Percentiles rank a stretch among this genome's conserved stretches.
Conservation (phyloP, 2,797 vertebrate genomes). For the Enteromius unitaeniatus region DNA sequence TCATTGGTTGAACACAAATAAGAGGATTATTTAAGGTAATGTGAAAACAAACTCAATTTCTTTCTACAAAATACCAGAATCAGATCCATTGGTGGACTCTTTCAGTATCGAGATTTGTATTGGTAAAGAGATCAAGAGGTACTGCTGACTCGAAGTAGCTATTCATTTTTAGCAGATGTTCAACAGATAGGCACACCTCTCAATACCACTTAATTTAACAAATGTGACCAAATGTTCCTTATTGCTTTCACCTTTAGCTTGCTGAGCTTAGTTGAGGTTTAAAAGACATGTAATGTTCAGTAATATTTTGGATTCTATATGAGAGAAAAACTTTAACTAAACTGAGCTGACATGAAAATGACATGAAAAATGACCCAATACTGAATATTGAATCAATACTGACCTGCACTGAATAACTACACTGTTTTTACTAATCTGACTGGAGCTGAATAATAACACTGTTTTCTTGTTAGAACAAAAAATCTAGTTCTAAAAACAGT, state of each 20-base stretch:
- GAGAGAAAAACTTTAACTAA: too few relatives aligned
- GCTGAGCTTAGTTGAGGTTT: neutral
- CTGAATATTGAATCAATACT: neutral
- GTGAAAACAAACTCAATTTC: conserved; percentile 14
- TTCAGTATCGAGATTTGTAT: neutral
- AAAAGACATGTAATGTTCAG: neutral
- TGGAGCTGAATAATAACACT: neutral
- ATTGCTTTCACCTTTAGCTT: too few relatives aligned
- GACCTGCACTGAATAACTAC: too few relatives aligned
- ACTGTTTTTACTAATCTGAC: neutral
- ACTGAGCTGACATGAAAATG: too few relatives aligned
- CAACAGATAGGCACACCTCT: too few relatives aligned
- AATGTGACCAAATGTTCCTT: neutral
- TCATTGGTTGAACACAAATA: conserved; percentile 39
- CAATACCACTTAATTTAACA: neutral
- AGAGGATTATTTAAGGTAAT: conserved; percentile 48
- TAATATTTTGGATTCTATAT: neutral
- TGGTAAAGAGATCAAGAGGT: too few relatives aligned
- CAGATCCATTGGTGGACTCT: neutral
- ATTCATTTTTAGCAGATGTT: neutral
- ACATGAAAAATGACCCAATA: too few relatives aligned
- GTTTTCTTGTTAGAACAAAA: neutral
- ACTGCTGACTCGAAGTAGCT: too few relatives aligned
- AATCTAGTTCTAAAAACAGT: too few relatives aligned
- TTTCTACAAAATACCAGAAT: neutral